Evolutionary conservation across 2,113 vertebrate genomes (phyloP).

Genomic region (Otocyon megalotis): DNA sequence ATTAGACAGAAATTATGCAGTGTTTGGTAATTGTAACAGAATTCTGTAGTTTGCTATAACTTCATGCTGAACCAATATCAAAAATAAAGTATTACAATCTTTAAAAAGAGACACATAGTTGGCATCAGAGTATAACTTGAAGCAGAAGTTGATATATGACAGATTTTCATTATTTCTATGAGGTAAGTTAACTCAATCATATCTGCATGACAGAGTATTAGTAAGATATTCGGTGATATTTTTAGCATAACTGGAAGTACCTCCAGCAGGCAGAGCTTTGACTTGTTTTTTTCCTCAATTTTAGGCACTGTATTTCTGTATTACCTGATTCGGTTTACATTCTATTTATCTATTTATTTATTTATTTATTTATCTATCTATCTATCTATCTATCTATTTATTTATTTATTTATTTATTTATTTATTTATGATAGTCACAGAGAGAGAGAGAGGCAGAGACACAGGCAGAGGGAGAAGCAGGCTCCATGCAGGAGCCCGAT

Average conservation of each 20-base stretch:
- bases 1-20: conserved; percentile 80
- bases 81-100: conserved; percentile 69
- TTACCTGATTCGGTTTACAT: not conserved
- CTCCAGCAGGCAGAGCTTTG: not conserved
- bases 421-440: too few species aligned
- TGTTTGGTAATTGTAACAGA: conserved; percentile 79
- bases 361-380: too few species aligned
- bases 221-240: not conserved
- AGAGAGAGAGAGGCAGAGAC: too few species aligned
- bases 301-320: conserved; percentile 12
- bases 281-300: not conserved
- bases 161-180: conserved; percentile 64
- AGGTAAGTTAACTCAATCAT: conserved; percentile 45
- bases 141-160: conserved; percentile 39
- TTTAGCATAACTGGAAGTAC: conserved; percentile 3
- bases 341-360: too few species aligned
- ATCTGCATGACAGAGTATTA: conserved; percentile 43
- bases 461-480: too few species aligned
- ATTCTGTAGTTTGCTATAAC: conserved; percentile 74
- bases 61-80: conserved; percentile 71
- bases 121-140: conserved; percentile 49
- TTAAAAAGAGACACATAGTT: conserved; percentile 61
- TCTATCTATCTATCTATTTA: too few species aligned
- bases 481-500: too few species aligned
- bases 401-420: too few species aligned